Evolutionary conservation across 2,888 invertebrate genomes (phyloP).

Genomic region (Allacma fusca): DNA sequence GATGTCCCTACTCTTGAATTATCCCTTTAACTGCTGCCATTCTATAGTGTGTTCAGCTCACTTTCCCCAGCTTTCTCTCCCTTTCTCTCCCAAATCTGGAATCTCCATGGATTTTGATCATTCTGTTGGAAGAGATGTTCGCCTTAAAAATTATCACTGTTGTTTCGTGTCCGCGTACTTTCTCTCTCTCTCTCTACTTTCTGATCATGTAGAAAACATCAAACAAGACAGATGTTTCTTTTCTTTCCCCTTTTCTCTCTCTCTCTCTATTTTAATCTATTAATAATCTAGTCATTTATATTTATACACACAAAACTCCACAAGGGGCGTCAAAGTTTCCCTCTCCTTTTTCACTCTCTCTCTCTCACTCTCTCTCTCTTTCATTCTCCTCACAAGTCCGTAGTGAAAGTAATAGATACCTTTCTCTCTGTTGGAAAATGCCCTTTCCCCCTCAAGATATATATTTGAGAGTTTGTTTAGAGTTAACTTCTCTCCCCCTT

Average conservation of each 20-base stretch:
- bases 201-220: constrained; percentile 24
- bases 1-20: background rate
- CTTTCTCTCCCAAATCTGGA: background rate
- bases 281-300: background rate
- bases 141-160: constrained; percentile 6
- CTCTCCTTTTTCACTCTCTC: background rate
- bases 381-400: background rate
- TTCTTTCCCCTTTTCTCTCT: constrained; percentile 14
- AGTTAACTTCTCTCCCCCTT: background rate
- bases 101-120: background rate
- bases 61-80: too few species aligned
- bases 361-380: constrained; percentile 17
- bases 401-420: background rate
- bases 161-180: constrained; percentile 25
- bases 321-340: constrained; percentile 41
- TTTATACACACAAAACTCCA: constrained; percentile 9
- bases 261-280: background rate
- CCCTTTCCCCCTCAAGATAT: background rate
- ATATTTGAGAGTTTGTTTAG: too few species aligned
- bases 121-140: background rate
- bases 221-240: constrained; percentile 38
- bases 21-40: too few species aligned
- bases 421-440: background rate
- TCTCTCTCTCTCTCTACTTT: constrained; percentile 8
- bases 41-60: too few species aligned